Percentiles rank a stretch among this genome's conserved stretches.
These are phyloP conservation scores for Sterna hirundo DNA, from an alignment of 2,113 vertebrate genomes.

Conservation along the genomic window DNA sequence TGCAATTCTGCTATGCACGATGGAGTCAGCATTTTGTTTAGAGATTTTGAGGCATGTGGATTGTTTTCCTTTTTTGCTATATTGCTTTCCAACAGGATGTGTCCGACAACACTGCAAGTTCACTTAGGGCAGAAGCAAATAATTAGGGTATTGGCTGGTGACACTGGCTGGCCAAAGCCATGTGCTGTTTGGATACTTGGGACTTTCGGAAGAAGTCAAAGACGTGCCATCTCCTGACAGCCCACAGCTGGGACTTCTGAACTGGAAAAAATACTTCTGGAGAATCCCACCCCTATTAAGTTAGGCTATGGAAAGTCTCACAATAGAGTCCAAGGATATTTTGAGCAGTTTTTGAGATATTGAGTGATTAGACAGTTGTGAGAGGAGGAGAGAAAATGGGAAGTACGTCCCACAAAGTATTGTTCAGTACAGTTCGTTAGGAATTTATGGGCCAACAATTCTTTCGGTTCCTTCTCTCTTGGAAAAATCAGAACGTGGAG, in stretches of 20 bases:
- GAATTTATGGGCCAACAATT: background rate
- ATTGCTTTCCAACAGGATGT: background rate
- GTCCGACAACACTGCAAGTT: background rate
- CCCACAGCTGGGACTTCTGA: background rate
- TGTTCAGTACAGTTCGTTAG: background rate
- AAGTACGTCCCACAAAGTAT: background rate
- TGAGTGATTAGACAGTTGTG: background rate
- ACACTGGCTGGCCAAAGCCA: background rate
- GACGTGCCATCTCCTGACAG: background rate
- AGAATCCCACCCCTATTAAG: background rate
- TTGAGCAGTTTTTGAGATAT: background rate
- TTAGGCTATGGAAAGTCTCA: background rate
- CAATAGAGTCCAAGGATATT: background rate
- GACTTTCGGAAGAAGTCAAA: background rate
- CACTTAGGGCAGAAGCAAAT: background rate
- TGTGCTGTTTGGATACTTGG: background rate
- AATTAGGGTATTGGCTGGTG: background rate
- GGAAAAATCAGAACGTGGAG: background rate
- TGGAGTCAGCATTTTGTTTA: background rate
- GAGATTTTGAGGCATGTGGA: background rate
- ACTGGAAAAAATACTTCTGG: background rate
- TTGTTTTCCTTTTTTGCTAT: background rate
- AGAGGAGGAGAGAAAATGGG: background rate
- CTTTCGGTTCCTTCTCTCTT: background rate
- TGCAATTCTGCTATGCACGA: accelerated